Base-by-base conservation (phyloP, 2,888 invertebrate species). In the Lottia gigantea region DNA sequence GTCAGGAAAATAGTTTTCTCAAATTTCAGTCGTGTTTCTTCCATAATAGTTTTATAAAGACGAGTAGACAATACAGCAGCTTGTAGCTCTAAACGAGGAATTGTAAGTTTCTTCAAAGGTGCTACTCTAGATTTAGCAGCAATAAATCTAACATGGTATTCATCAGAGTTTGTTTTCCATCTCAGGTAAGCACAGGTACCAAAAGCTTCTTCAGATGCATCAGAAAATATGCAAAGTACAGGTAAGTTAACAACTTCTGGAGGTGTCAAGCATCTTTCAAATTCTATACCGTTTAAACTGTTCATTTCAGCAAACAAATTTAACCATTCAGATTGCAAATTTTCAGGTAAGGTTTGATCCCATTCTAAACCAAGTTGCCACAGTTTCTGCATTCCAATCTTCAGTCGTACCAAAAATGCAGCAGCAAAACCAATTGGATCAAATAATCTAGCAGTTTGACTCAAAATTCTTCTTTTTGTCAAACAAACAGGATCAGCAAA, bases 111-210 rank as follows among this genome's bases (percentile, higher is more conserved):
- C n/a, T n/a, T n/a, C n/a, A n/a, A n/a, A n/a, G n/a, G n/a, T n/a
- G n/a, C n/a, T n/a, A n/a, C n/a, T n/a, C n/a, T n/a, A n/a, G n/a
- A n/a, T n/a, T n/a, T n/a, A n/a, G n/a, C n/a, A n/a, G n/a, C n/a
- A n/a, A n/a, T n/a, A n/a, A n/a, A n/a, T n/a, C n/a, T n/a, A n/a
- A n/a, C n/a, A n/a, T n/a, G n/a, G n/a, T n/a, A n/a, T n/a, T n/a
- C n/a, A n/a, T n/a, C n/a, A n/a, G n/a, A n/a, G n/a, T 46, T n/a
- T n/a, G 49, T 49, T 49, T 49, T 49, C 49, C 49, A 49, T 49
- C 15, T 49, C 49, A 49, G 15, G 49, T 46, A 49, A 49, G 49
- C 49, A 7, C 16, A 14, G n/a, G 49, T n/a, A n/a, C 49, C 15
- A n/a, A 49, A 49, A 6, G 49, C 49, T 49, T 49, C 49, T n/a